phyloP scores from a whole-genome alignment of 2,888 invertebrate genomes.

The Limenitis camilla region DNA sequence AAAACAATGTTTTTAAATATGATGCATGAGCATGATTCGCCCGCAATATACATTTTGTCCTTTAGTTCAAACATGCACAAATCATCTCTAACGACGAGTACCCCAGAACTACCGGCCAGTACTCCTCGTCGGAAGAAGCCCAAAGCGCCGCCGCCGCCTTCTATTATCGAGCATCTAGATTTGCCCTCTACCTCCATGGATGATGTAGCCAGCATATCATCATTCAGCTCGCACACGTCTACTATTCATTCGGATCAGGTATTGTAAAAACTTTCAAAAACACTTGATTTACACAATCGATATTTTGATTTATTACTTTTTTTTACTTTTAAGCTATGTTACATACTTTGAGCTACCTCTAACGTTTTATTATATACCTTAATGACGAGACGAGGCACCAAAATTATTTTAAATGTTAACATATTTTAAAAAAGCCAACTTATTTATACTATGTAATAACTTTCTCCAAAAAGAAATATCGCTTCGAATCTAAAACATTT shows the following conservation, averaged over 20 bases:
- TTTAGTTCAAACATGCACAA: conserved; percentile 49
- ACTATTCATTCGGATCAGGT: conserved; percentile 59
- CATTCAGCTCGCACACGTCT: conserved; percentile 61
- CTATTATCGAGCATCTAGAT: conserved; percentile 30
- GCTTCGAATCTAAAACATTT: no score
- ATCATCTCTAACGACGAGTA: conserved; percentile 55
- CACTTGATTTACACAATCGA: neutral
- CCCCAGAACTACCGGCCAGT: conserved; percentile 58
- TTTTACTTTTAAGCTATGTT: no score
- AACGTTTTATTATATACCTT: no score
- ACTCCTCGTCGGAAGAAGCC: conserved; percentile 76
- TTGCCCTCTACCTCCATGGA: conserved; percentile 53
- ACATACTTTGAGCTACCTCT: no score
- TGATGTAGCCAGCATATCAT: conserved; percentile 63
- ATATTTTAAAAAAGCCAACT: no score
- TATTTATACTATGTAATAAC: no score
- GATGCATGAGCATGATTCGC: no score
- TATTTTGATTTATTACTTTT: no score
- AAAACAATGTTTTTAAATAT: no score
- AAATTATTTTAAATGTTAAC: no score
- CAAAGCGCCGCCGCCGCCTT: conserved; percentile 77
- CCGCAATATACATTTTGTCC: neutral
- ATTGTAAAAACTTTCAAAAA: conserved; percentile 7
- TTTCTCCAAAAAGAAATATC: no score
- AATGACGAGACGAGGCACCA: no score